Evolutionary conservation across 2,888 invertebrate species (phyloP).

Genomic region (Eupithecia exiguata): DNA sequence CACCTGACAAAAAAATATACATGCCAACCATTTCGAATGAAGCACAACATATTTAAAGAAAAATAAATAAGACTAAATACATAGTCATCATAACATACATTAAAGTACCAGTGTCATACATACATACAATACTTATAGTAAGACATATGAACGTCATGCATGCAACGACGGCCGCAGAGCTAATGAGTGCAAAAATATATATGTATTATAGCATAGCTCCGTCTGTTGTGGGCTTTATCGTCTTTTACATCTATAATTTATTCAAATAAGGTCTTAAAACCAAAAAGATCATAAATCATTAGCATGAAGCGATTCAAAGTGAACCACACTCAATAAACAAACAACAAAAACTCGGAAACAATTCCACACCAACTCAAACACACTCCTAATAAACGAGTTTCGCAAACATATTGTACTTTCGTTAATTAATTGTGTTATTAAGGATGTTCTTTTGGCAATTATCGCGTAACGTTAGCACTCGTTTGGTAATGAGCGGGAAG

Average conservation of each 20-base stretch:
- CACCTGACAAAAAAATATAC: no score
- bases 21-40: no score
- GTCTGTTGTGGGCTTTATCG: no score
- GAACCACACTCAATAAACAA: neutral
- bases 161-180: no score
- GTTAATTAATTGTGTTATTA: conserved; percentile 5
- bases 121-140: no score
- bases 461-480: conserved; percentile 22
- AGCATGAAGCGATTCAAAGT: neutral
- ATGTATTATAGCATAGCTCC: no score
- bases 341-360: neutral
- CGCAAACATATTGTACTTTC: conserved; percentile 4
- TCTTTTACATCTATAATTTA: neutral
- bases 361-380: neutral
- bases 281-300: neutral
- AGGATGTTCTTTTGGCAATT: conserved; percentile 25
- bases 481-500: conserved; percentile 16
- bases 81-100: no score
- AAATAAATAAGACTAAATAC: no score
- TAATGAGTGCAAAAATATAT: no score
- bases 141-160: no score
- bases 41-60: no score
- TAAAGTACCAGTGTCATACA: no score
- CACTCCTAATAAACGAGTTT: conserved; percentile 28
- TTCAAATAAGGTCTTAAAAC: neutral